Percentiles rank a stretch among this genome's conserved stretches.
Evolutionary conservation across 2,113 vertebrate genomes (phyloP).

Genomic region (Brachyhypopomus occidentalis): DNA sequence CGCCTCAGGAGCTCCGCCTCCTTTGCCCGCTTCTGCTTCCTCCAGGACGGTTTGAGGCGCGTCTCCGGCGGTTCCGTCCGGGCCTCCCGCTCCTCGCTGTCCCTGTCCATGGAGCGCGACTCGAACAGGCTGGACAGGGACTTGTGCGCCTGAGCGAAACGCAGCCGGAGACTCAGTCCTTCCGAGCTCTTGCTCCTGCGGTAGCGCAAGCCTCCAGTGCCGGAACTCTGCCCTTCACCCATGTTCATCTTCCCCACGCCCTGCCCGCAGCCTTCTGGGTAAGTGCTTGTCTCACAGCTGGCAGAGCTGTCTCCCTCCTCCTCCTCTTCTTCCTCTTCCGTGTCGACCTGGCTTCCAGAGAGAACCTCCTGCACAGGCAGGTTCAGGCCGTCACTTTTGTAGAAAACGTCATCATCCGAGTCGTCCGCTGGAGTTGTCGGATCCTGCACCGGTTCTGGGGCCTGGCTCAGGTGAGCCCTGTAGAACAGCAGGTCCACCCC

Average conservation of each 20-base stretch:
- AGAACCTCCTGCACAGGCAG: slow-evolving; percentile 67
- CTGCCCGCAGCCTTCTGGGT: slow-evolving; percentile 39
- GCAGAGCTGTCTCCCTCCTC: slow-evolving; percentile 17
- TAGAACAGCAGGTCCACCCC: slow-evolving; percentile 28
- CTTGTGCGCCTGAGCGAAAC: slow-evolving; percentile 78
- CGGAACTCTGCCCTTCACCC: slow-evolving; percentile 50
- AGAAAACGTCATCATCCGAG: slow-evolving; percentile 75
- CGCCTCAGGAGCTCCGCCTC: slow-evolving; percentile 66
- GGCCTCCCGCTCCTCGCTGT: slow-evolving; percentile 60
- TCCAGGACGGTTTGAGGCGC: slow-evolving; percentile 70
- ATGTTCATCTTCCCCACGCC: slow-evolving; percentile 39
- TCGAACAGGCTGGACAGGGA: slow-evolving; percentile 84
- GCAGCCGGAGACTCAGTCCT: slow-evolving; percentile 73
- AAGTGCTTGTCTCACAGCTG: slow-evolving; percentile 38
- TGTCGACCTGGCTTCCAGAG: slow-evolving; percentile 42
- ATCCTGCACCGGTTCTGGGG: slow-evolving; percentile 54
- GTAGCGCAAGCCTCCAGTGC: slow-evolving; percentile 57
- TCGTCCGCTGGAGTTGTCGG: slow-evolving; percentile 56
- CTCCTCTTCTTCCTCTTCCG: slow-evolving; percentile 26
- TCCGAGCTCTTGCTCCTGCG: slow-evolving; percentile 74
- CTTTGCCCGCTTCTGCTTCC: slow-evolving; percentile 69
- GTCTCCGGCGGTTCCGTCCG: slow-evolving; percentile 70
- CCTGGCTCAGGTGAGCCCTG: slow-evolving; percentile 25
- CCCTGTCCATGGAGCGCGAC: slow-evolving; percentile 74
- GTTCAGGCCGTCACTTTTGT: slow-evolving; percentile 64